A percentile compares a stretch with the other conserved stretches of the same genome.
Evolutionary conservation across 2,797 vertebrate genomes (phyloP).

Genomic region (Delichon dasypus): DNA sequence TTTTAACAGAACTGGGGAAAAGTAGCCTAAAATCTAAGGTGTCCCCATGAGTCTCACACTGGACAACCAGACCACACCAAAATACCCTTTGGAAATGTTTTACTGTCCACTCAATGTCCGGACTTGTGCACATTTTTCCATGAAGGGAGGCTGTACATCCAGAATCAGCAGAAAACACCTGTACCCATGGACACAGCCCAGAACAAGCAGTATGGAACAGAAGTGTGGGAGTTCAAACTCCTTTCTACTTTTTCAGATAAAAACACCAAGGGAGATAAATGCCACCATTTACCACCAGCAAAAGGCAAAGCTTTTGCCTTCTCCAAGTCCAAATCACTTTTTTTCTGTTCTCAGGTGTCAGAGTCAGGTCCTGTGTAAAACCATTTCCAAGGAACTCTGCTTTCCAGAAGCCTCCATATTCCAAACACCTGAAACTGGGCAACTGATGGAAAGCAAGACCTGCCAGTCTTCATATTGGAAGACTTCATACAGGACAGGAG

Average conservation of each 20-base stretch:
- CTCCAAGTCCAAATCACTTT: neutral
- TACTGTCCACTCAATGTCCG: neutral
- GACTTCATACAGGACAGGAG: neutral
- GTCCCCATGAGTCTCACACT: neutral
- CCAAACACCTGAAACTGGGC: neutral
- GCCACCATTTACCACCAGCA: neutral
- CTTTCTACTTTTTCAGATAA: neutral
- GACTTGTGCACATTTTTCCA: neutral
- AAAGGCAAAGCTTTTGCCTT: neutral
- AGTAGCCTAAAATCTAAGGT: neutral
- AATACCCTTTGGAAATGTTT: neutral
- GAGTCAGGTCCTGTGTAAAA: neutral
- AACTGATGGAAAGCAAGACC: neutral
- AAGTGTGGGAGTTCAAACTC: neutral
- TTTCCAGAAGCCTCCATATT: neutral
- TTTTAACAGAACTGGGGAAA: neutral
- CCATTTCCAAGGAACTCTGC: neutral
- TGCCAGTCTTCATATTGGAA: neutral
- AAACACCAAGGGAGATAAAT: neutral
- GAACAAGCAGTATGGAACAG: neutral
- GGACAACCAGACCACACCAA: neutral
- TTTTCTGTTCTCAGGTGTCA: neutral
- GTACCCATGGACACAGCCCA: neutral
- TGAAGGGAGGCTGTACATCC: neutral
- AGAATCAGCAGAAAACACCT: neutral